Conservation (phyloP, 2,888 invertebrate species). For the Melinaea marsaeus region DNA sequence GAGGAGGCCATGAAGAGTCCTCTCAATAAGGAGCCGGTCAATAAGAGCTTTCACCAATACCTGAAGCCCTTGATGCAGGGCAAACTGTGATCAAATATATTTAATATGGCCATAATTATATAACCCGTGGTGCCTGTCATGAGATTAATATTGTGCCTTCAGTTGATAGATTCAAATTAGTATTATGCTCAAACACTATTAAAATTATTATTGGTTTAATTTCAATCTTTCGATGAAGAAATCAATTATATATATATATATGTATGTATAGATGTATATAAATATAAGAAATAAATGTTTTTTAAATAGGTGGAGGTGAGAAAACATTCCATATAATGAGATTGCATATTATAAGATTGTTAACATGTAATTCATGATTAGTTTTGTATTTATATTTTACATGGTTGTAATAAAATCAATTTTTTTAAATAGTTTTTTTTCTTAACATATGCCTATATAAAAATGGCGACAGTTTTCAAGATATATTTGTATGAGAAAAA, state of each 20-base stretch:
- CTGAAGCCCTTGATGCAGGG: slow-evolving; percentile 89
- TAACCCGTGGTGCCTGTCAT: neutral
- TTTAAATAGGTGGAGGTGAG: slow-evolving; percentile 41
- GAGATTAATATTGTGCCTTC: neutral
- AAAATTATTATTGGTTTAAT: too few species aligned
- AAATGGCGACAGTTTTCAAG: too few species aligned
- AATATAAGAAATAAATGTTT: too few species aligned
- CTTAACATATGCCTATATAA: slow-evolving; percentile 41
- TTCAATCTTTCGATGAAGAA: too few species aligned
- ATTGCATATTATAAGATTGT: slow-evolving; percentile 26
- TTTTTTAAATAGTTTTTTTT: slow-evolving; percentile 9
- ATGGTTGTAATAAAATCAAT: too few species aligned
- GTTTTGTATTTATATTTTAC: too few species aligned
- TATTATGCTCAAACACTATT: neutral
- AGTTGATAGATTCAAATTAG: neutral
- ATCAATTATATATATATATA: too few species aligned
- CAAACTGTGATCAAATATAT: slow-evolving; percentile 70
- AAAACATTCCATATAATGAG: slow-evolving; percentile 36
- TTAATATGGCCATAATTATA: neutral
- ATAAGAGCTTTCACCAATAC: slow-evolving; percentile 84
- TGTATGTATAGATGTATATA: too few species aligned
- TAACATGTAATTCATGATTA: neutral
- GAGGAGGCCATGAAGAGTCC: slow-evolving; percentile 89
- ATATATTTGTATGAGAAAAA: too few species aligned
- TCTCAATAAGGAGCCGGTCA: slow-evolving; percentile 87